Evolutionary conservation across 2,113 vertebrate species (phyloP), one percentile per base, ranked within the genome.

Genomic region (Ptychochromis oligacanthus): DNA sequence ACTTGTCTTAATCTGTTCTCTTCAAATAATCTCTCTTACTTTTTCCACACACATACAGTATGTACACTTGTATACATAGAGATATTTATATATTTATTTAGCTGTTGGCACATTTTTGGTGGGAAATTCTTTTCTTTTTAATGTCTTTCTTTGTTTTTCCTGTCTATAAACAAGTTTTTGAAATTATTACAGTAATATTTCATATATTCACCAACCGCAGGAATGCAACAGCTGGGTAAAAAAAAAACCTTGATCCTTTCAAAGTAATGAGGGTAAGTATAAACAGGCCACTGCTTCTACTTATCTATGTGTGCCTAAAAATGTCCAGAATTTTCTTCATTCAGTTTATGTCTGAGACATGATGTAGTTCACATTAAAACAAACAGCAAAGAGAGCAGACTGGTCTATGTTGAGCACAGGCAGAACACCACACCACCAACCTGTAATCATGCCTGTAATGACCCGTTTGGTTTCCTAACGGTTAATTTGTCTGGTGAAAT

Each of bases 391-490:
- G 61, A 38, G 84, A 31, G 49, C 60, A 82, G 82, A 31, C 77
- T 82, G 61, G 49, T 77, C 75, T 74, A 43, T 64, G 77, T 72
- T 61, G 54, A 79, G 78, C 49, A 86, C 61, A 64, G n/a, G 60
- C 82, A 70, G 79, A 86, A 49, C 78, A 79, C 79, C 64, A 36
- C 61, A 46, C 46, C 7, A 38, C 87, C 40, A 88, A 86, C 86
- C 56, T 64, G 72, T 87, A 88, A 85, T 92, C 81, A 89, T 75
- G 77, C 49, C 83, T 60, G 55, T 85, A 94, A 92, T 86, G 80
- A 87, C 60, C 75, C 26, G 52, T 86, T 90, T 88, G 86, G 74
- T 65, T 85, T 87, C 72, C 34, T 49, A 82, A 79, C 43, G 13
- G 64, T 87, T 87, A 78, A 79, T 90, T 90, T 84, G 74, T 77